These are phyloP conservation scores for Steinernema carpocapsae DNA, from an alignment of 2,888 invertebrate genomes.

Conservation along the genomic window DNA sequence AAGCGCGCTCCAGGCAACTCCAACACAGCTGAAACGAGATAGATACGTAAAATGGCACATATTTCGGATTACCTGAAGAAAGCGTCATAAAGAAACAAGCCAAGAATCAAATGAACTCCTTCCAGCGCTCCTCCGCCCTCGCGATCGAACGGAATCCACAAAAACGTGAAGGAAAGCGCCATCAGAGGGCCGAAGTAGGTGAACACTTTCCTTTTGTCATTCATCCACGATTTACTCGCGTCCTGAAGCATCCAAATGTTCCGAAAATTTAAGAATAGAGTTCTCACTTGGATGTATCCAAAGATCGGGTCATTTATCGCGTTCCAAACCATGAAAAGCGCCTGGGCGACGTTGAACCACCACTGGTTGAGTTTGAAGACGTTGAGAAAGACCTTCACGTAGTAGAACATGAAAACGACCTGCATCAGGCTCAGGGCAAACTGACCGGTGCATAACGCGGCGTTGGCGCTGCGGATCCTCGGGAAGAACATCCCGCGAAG, in stretches of 20 bases:
- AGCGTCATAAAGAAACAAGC: constrained; percentile 71
- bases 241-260: neutral
- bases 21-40: constrained; percentile 56
- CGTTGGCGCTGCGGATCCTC: constrained; percentile 23
- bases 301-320: constrained; percentile 72
- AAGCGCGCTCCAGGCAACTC: constrained; percentile 66
- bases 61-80: constrained; percentile 68
- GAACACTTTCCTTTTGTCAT: constrained; percentile 69
- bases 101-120: constrained; percentile 70
- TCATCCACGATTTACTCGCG: constrained; percentile 61
- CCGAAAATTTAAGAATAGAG: neutral
- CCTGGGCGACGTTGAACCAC: constrained; percentile 71
- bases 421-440: constrained; percentile 54
- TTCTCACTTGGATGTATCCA: constrained; percentile 69
- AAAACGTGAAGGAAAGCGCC: constrained; percentile 69
- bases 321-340: constrained; percentile 71
- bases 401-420: constrained; percentile 70
- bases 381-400: constrained; percentile 71
- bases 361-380: constrained; percentile 69
- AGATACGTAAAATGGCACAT: neutral
- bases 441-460: constrained; percentile 46
- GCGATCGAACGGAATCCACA: constrained; percentile 66
- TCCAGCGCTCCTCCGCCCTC: constrained; percentile 55
- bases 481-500: neutral
- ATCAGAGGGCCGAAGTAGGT: constrained; percentile 70